These are phyloP conservation scores for Plectrocnemia conspersa DNA, from an alignment of 1,140 invertebrate species.

Conservation along the genomic window DNA sequence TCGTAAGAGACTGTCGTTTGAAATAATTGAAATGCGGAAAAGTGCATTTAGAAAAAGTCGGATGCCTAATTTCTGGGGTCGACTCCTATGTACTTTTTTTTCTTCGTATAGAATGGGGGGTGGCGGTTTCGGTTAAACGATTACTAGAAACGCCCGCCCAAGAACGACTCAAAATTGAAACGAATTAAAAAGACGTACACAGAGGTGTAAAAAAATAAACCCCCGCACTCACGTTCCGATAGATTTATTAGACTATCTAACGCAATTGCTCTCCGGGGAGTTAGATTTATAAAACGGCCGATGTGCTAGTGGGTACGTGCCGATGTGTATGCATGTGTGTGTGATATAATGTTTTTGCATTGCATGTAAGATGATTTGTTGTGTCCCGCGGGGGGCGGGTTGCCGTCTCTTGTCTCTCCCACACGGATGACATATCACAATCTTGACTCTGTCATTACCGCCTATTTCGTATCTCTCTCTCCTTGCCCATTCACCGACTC, in stretches of 20 bases:
- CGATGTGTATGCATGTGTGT: no score
- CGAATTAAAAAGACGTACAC: neutral
- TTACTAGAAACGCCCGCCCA: no score
- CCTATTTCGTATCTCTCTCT: constrained; percentile 19
- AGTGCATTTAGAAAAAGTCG: constrained; percentile 32
- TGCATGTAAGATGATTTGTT: no score
- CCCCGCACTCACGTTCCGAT: neutral
- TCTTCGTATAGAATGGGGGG: no score
- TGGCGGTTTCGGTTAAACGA: no score
- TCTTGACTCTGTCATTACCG: constrained; percentile 28
- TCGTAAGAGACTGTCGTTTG: constrained; percentile 34
- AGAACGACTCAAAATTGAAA: neutral
- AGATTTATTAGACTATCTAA: constrained; percentile 13
- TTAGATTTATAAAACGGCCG: no score
- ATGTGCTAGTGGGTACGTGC: no score
- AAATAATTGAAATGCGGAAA: constrained; percentile 36
- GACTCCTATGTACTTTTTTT: constrained; percentile 13
- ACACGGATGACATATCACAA: constrained; percentile 30
- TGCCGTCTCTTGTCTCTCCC: constrained; percentile 18
- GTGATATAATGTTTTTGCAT: no score
- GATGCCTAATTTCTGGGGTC: constrained; percentile 28
- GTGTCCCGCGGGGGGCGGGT: constrained; percentile 2
- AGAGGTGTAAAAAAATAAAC: neutral
- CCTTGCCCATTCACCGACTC: neutral
- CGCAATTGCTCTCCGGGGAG: constrained; percentile 2